Evolutionary conservation across 37 sponge, comb jelly and placozoan species (phyloP).

Genomic region (Beroe ovata): DNA sequence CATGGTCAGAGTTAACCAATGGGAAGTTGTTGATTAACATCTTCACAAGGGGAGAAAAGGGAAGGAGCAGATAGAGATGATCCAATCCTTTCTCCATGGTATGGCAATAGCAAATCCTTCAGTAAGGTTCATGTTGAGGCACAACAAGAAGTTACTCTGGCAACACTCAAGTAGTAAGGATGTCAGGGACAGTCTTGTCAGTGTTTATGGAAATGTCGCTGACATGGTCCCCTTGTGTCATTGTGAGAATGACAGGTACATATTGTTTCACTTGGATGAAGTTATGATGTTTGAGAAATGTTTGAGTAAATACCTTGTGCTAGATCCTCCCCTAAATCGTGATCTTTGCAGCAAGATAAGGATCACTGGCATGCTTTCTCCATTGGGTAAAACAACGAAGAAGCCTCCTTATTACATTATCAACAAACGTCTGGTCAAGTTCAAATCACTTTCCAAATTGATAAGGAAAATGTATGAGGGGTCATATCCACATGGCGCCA

Average conservation of each 20-base stretch:
- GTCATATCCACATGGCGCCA: not conserved
- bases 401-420: conserved; percentile 14
- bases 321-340: not conserved
- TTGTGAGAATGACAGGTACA: not conserved
- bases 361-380: conserved; percentile 6
- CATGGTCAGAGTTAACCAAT: too few species aligned
- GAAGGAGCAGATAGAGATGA: conserved; percentile 75
- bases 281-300: not conserved
- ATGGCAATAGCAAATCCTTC: conserved; percentile 76
- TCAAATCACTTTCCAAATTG: conserved; percentile 5
- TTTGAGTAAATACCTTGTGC: not conserved
- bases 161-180: conserved; percentile 71
- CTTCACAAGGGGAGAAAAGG: conserved; percentile 72
- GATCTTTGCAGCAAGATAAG: not conserved
- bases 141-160: conserved; percentile 75
- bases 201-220: conserved; percentile 69
- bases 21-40: too few species aligned
- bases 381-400: not conserved
- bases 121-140: conserved; percentile 75
- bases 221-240: conserved; percentile 15
- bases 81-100: conserved; percentile 74
- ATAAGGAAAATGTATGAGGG: not conserved
- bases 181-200: conserved; percentile 59
- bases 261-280: not conserved
- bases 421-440: conserved; percentile 48